Evolutionary conservation across 2,797 vertebrate genomes (phyloP).

Genomic region (Sebastes glaucus): DNA sequence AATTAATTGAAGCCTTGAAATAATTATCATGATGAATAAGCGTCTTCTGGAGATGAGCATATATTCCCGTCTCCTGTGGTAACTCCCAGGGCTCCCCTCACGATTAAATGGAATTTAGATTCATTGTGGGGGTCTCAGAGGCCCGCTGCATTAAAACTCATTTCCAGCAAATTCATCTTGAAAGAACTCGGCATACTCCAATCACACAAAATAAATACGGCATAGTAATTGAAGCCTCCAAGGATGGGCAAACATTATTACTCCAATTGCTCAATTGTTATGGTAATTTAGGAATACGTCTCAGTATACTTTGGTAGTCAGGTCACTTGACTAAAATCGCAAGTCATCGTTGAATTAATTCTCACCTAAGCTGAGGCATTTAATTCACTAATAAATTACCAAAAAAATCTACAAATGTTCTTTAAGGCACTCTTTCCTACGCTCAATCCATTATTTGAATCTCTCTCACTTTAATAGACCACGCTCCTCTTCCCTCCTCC

Average conservation of each 20-base stretch:
- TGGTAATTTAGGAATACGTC: slow-evolving; percentile 75
- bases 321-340: slow-evolving; percentile 62
- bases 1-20: slow-evolving; percentile 73
- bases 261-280: slow-evolving; percentile 77
- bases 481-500: slow-evolving; percentile 19
- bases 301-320: slow-evolving; percentile 57
- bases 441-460: slow-evolving; percentile 37
- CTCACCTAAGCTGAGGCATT: slow-evolving; percentile 26
- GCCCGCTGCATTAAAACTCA: slow-evolving; percentile 66
- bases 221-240: slow-evolving; percentile 70
- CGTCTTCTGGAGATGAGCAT: slow-evolving; percentile 59
- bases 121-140: slow-evolving; percentile 66
- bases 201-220: slow-evolving; percentile 80
- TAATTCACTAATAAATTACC: slow-evolving; percentile 48
- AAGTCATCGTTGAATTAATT: slow-evolving; percentile 62
- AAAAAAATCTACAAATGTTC: slow-evolving; percentile 37
- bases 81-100: slow-evolving; percentile 58
- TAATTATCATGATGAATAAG: slow-evolving; percentile 76
- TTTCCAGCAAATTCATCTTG: slow-evolving; percentile 70
- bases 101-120: slow-evolving; percentile 74
- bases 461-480: slow-evolving; percentile 30
- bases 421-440: slow-evolving; percentile 14
- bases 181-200: slow-evolving; percentile 71
- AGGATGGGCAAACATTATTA: slow-evolving; percentile 75
- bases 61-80: slow-evolving; percentile 64